These are phyloP conservation scores for Andrena cerasifolii DNA, from an alignment of 1,140 invertebrate genomes.

Conservation along the genomic window DNA sequence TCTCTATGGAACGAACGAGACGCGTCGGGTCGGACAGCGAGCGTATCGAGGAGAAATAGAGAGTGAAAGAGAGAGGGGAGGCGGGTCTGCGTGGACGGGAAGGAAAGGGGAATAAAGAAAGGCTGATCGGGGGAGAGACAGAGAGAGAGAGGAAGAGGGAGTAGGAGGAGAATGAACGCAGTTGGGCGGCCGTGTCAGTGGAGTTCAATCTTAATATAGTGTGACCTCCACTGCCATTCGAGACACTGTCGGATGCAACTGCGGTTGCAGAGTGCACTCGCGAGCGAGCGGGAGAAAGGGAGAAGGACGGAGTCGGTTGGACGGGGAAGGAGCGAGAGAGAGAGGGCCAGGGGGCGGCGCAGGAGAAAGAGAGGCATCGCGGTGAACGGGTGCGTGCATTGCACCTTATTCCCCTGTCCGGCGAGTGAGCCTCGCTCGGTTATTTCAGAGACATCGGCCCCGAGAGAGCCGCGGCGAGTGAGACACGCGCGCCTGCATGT, in stretches of 20 bases:
- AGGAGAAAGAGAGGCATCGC: slow-evolving; percentile 27
- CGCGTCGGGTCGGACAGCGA: slow-evolving; percentile 36
- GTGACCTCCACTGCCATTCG: slow-evolving; percentile 80
- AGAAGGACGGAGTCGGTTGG: neutral
- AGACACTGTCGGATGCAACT: slow-evolving; percentile 69
- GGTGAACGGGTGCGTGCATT: slow-evolving; percentile 76
- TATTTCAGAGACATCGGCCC: slow-evolving; percentile 78
- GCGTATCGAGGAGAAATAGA: slow-evolving; percentile 20
- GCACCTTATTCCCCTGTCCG: slow-evolving; percentile 77
- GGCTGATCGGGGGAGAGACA: neutral
- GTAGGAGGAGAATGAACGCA: slow-evolving; percentile 67
- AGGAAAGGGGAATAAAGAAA: slow-evolving; percentile 11
- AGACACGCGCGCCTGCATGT: slow-evolving; percentile 27
- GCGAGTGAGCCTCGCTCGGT: slow-evolving; percentile 71
- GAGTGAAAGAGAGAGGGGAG: slow-evolving; percentile 6
- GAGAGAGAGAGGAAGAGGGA: slow-evolving; percentile 42
- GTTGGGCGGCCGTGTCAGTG: slow-evolving; percentile 77
- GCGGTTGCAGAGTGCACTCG: slow-evolving; percentile 51
- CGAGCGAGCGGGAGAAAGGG: slow-evolving; percentile 31
- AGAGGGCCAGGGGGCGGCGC: slow-evolving; percentile 8
- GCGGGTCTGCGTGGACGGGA: neutral
- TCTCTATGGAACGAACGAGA: slow-evolving; percentile 22
- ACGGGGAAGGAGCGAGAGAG: slow-evolving; percentile 42
- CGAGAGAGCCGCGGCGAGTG: slow-evolving; percentile 43
- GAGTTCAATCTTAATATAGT: slow-evolving; percentile 84